Base-by-base conservation (phyloP, 1,140 invertebrate genomes). In the Drosophila sechellia region DNA sequence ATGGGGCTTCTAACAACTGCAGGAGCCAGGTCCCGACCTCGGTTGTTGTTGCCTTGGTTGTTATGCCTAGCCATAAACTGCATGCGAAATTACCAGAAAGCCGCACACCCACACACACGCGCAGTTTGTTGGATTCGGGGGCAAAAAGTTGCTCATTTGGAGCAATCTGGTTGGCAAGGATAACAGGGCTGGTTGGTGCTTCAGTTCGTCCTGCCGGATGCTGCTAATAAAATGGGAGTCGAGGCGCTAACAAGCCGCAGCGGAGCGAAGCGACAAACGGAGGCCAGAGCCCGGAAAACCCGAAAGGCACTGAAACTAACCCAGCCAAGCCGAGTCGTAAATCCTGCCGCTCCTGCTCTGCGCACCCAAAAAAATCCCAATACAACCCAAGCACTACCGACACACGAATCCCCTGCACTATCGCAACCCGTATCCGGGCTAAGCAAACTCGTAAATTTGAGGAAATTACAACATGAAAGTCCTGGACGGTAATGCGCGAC, bases 401-500 rank as follows among this genome's bases (percentile, higher is more conserved):
- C 10, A 12, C 15, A 12, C 1, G 27, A 17, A 15, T 35, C 48
- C 60, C 53, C 66, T 57, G 40, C 27, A 53, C 39, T 55, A 42
- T 52, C 37, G 52, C 57, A 58, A 54, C 54, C 73, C 71, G 54
- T 27, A 61, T 59, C 64, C 64, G 42, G 55, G 58, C 77, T 71
- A 79, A 87, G 71, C 76, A 83, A 83, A 79, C 79, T 87, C 83
- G 83, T 87, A 87, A 87, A 87, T 87, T 87, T 73, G 49, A 56
- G 79, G 79, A 87, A 87, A 87, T 87, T 87, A 87, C 83, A 87
- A 89, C 83, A 83, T 77, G 84, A 83, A 77, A 89, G 79, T 87
- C 76, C 60, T 54, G 49, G 54, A 56, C 52, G 50, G 74, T 46
- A 68, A 57, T 53, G 61, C 79, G 74, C 84, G 83, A 63, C 64